A percentile compares a stretch with the other conserved stretches of the same genome.
Conservation (phyloP, 2,888 invertebrate genomes). For the Eupithecia exiguata region DNA sequence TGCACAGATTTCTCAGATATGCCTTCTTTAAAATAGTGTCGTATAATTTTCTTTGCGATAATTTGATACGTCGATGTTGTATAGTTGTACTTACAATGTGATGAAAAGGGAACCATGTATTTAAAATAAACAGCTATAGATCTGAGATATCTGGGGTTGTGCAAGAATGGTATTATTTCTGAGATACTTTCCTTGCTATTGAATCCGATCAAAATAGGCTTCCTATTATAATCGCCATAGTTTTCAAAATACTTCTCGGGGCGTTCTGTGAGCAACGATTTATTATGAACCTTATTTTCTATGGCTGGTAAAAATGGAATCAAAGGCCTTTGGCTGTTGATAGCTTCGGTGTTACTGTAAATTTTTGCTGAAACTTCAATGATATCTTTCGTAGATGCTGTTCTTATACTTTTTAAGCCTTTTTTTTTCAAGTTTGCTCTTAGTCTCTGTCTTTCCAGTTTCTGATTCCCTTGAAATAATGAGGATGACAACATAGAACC, state of each 20-base stretch:
- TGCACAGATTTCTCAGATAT: slow-evolving; percentile 62
- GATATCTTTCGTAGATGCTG: slow-evolving; percentile 60
- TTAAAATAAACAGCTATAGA: slow-evolving; percentile 64
- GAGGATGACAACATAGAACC: slow-evolving; percentile 71
- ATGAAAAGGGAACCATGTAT: slow-evolving; percentile 73
- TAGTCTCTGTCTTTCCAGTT: slow-evolving; percentile 60
- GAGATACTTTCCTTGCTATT: slow-evolving; percentile 79
- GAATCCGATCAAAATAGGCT: slow-evolving; percentile 78
- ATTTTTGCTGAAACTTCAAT: slow-evolving; percentile 62
- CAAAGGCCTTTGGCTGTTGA: slow-evolving; percentile 68
- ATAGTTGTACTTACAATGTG: slow-evolving; percentile 63
- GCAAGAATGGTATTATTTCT: slow-evolving; percentile 73
- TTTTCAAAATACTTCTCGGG: slow-evolving; percentile 51
- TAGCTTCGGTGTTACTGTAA: slow-evolving; percentile 63
- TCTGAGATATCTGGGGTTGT: slow-evolving; percentile 64
- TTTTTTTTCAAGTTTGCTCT: slow-evolving; percentile 54
- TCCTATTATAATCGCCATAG: slow-evolving; percentile 44
- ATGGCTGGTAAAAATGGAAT: slow-evolving; percentile 71
- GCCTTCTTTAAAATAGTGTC: slow-evolving; percentile 63
- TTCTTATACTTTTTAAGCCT: slow-evolving; percentile 49
- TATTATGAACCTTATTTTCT: slow-evolving; percentile 57
- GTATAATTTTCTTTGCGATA: slow-evolving; percentile 62
- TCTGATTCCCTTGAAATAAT: slow-evolving; percentile 61
- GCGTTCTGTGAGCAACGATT: slow-evolving; percentile 55
- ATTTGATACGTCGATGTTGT: slow-evolving; percentile 56